phyloP scores from a whole-genome alignment of 2,888 invertebrate genomes.

The Azorinus chamasolen region DNA sequence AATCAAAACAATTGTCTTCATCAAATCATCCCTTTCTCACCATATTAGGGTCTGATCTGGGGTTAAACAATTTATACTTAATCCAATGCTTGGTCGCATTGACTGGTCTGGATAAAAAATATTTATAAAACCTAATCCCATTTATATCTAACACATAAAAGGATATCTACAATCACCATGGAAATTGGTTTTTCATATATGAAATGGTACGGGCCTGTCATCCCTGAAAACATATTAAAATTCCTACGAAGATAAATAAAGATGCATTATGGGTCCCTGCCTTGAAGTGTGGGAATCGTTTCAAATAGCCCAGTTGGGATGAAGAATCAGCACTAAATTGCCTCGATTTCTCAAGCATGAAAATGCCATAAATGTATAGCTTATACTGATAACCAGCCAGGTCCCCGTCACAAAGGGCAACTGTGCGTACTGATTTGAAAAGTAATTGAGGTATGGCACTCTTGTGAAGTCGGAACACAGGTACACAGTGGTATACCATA shows the following conservation, averaged over 20 bases:
- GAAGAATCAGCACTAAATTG: background rate
- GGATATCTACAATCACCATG: conserved; percentile 12
- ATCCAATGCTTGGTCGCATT: too few relatives aligned
- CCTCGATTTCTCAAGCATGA: conserved; percentile 25
- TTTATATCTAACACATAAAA: too few relatives aligned
- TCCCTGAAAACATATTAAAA: conserved; percentile 50
- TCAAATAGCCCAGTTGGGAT: too few relatives aligned
- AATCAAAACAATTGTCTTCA: too few relatives aligned
- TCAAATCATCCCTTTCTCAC: too few relatives aligned
- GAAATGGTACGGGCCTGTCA: conserved; percentile 15
- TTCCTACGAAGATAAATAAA: conserved; percentile 49
- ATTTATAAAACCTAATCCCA: too few relatives aligned
- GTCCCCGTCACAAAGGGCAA: conserved; percentile 21
- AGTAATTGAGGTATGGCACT: conserved; percentile 39
- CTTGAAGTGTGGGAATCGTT: conserved; percentile 6
- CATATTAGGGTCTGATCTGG: too few relatives aligned
- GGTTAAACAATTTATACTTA: too few relatives aligned
- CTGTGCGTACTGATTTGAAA: conserved; percentile 30
- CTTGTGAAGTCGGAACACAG: conserved; percentile 12
- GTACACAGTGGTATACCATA: conserved; percentile 14
- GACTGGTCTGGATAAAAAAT: too few relatives aligned
- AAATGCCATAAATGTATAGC: conserved; percentile 15
- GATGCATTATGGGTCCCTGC: conserved; percentile 35
- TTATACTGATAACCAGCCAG: conserved; percentile 19
- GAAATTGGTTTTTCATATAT: conserved; percentile 18